phyloP scores from a whole-genome alignment of 2,113 vertebrate species.

The Neomonachus schauinslandi region DNA sequence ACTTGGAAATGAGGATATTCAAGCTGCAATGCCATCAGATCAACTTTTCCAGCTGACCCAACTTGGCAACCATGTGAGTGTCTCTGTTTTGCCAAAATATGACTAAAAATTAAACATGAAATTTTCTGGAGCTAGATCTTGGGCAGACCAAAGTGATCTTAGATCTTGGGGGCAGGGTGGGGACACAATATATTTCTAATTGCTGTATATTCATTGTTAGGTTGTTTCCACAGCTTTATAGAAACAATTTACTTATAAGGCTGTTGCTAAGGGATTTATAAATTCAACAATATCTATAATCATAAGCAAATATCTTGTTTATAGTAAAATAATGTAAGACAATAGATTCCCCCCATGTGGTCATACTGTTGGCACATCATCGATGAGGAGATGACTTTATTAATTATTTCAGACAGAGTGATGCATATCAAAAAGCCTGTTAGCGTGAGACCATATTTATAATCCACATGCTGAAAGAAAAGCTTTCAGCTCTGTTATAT shows the following conservation, averaged over 20 bases:
- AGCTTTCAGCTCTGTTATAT: background rate
- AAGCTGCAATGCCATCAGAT: background rate
- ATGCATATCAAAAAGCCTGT: background rate
- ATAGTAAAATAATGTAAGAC: background rate
- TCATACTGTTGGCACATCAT: background rate
- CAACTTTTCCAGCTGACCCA: slow-evolving; percentile 72
- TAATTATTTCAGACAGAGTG: slow-evolving; percentile 2
- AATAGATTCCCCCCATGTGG: background rate
- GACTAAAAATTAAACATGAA: slow-evolving; percentile 67
- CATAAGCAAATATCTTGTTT: background rate
- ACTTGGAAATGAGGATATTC: background rate
- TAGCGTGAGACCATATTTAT: background rate
- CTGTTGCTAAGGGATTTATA: background rate
- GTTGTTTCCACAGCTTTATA: slow-evolving; percentile 13
- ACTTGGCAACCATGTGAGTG: background rate
- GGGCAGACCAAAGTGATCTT: background rate
- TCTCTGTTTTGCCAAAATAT: slow-evolving; percentile 60
- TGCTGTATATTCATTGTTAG: background rate
- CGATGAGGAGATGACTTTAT: background rate
- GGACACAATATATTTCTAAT: background rate
- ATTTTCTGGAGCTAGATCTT: slow-evolving; percentile 40
- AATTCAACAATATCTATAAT: background rate
- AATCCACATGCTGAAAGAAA: background rate
- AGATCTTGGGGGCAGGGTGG: background rate
- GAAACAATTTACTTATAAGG: slow-evolving; percentile 10